phyloP scores from a whole-genome alignment of 1,140 invertebrate species.

The Pseudomyrmex pallidus region DNA sequence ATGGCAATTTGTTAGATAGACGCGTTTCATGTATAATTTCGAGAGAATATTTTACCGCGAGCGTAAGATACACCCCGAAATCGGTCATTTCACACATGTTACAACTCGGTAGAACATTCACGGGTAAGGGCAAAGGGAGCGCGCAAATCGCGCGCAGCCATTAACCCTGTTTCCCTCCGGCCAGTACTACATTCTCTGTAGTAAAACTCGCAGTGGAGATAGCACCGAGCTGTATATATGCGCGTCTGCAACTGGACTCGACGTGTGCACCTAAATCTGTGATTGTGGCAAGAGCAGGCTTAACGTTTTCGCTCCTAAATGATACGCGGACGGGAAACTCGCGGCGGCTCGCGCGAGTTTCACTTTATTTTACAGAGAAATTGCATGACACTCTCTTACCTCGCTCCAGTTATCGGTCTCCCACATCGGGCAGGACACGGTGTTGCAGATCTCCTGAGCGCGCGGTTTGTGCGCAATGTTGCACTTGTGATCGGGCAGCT shows the following conservation, averaged over 20 bases:
- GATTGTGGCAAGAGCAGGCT: constrained; percentile 43
- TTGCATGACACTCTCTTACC: constrained; percentile 83
- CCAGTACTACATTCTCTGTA: constrained; percentile 32
- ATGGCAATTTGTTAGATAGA: no score
- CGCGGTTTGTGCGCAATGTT: constrained; percentile 89
- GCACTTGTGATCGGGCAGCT: constrained; percentile 91
- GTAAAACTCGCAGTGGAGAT: constrained; percentile 49
- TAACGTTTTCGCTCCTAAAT: constrained; percentile 49
- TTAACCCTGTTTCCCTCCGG: constrained; percentile 49
- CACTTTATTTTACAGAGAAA: constrained; percentile 16
- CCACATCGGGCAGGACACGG: constrained; percentile 94
- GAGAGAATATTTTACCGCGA: not conserved
- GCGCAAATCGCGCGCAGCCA: constrained; percentile 46
- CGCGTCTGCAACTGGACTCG: constrained; percentile 31
- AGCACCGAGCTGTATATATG: constrained; percentile 7
- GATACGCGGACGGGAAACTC: constrained; percentile 18
- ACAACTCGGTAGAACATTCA: constrained; percentile 12
- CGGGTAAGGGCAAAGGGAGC: constrained; percentile 32
- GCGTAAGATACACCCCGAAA: not conserved
- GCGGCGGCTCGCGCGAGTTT: not conserved
- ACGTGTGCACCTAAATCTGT: constrained; percentile 35
- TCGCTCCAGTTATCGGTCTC: constrained; percentile 93
- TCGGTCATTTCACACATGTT: constrained; percentile 19
- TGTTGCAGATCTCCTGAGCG: constrained; percentile 92
- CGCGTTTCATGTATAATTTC: not conserved